Conservation (phyloP, 2,888 invertebrate genomes). For the Epistrophe eligans region DNA sequence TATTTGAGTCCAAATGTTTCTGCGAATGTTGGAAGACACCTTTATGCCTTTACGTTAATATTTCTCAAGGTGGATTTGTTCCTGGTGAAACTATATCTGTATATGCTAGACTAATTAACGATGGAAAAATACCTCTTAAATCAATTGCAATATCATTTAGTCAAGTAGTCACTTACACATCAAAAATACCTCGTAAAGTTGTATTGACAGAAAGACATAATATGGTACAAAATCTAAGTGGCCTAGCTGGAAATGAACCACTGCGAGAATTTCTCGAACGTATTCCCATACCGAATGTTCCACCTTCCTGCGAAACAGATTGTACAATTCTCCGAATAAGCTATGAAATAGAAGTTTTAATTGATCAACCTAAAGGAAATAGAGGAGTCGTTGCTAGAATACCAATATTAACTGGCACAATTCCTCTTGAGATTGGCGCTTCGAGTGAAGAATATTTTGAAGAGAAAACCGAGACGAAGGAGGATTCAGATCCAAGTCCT, state of each 20-base stretch:
- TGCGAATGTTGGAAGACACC: constrained; percentile 80
- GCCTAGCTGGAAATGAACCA: constrained; percentile 39
- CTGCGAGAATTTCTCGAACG: constrained; percentile 60
- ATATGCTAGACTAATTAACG: constrained; percentile 79
- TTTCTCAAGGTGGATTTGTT: constrained; percentile 78
- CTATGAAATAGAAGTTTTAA: constrained; percentile 80
- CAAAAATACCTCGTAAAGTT: constrained; percentile 38
- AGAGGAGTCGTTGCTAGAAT: constrained; percentile 77
- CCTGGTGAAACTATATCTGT: constrained; percentile 79
- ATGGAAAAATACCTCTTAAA: constrained; percentile 77
- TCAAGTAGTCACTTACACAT: constrained; percentile 77
- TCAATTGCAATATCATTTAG: constrained; percentile 79
- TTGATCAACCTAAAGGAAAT: constrained; percentile 75
- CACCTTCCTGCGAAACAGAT: constrained; percentile 77
- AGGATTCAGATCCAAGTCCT: background rate
- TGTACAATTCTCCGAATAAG: constrained; percentile 79
- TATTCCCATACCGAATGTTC: constrained; percentile 53
- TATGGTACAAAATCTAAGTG: constrained; percentile 44
- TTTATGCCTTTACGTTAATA: constrained; percentile 78
- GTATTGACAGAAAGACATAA: constrained; percentile 42
- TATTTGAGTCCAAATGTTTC: constrained; percentile 76
- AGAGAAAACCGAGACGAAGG: background rate
- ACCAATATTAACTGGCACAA: constrained; percentile 79
- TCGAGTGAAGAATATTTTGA: background rate
- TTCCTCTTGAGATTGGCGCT: constrained; percentile 14